These are phyloP conservation scores for Hipparchia semele DNA, from an alignment of 2,888 invertebrate species.

Conservation along the genomic window DNA sequence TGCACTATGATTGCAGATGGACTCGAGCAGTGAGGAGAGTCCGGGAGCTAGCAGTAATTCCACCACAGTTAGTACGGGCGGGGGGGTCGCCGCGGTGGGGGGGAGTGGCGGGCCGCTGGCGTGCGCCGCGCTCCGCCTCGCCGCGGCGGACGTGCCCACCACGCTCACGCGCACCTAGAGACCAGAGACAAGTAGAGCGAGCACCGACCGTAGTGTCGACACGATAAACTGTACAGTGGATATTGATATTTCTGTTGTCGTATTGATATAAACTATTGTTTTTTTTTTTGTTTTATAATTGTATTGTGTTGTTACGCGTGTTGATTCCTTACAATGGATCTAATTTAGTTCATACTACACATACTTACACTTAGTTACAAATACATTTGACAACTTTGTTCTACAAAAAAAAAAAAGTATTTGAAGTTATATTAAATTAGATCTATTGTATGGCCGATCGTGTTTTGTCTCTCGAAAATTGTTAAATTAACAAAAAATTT, in stretches of 20 bases:
- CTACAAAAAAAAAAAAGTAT: neutral
- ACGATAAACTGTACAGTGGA: conserved; percentile 19
- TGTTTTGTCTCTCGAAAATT: neutral
- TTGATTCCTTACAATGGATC: conserved; percentile 2
- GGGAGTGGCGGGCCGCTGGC: conserved; percentile 52
- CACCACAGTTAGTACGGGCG: neutral
- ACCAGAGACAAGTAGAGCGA: neutral
- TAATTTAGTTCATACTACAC: neutral
- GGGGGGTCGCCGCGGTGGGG: conserved; percentile 24
- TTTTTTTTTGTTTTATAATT: neutral
- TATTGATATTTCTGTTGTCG: conserved; percentile 17
- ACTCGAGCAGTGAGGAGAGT: conserved; percentile 12
- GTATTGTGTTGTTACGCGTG: neutral
- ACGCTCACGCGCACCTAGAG: conserved; percentile 49
- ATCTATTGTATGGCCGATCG: neutral
- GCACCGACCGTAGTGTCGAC: neutral
- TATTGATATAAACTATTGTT: conserved; percentile 10
- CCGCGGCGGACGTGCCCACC: conserved; percentile 56
- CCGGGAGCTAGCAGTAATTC: neutral
- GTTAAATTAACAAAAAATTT: neutral
- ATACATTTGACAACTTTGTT: no score
- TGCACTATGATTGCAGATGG: conserved; percentile 37
- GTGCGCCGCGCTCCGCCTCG: conserved; percentile 66
- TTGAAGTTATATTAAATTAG: neutral
- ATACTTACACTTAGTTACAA: no score